A percentile compares a stretch with the other conserved stretches of the same genome.
phyloP scores from a whole-genome alignment of 2,797 vertebrate genomes.

The Myotis findleyi region DNA sequence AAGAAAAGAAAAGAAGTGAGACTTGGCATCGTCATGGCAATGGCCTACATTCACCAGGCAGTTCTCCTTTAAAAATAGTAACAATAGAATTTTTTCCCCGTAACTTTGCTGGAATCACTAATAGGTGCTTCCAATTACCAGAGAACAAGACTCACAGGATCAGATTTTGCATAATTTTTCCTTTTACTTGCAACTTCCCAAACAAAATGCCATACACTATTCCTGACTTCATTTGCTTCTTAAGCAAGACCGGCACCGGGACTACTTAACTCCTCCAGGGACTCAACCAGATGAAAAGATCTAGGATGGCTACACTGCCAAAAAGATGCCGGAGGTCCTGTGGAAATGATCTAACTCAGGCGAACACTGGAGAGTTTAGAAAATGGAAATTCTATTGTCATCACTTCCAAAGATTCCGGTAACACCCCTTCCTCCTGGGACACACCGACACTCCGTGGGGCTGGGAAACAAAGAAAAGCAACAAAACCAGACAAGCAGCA shows the following conservation, averaged over 20 bases:
- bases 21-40: background rate
- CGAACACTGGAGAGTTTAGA: background rate
- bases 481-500: background rate
- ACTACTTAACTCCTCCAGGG: background rate
- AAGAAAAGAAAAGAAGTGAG: background rate
- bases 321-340: accelerated
- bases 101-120: background rate
- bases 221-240: background rate
- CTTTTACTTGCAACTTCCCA: background rate
- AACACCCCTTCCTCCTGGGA: background rate
- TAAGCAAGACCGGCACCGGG: background rate
- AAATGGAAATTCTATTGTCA: background rate
- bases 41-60: slow-evolving; percentile 14
- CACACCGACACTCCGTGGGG: background rate
- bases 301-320: background rate
- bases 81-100: background rate
- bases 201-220: accelerated
- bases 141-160: background rate
- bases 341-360: background rate
- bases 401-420: background rate
- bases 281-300: background rate
- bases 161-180: background rate
- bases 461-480: background rate
- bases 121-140: slow-evolving; percentile 11
- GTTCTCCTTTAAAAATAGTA: slow-evolving; percentile 23